Evolutionary conservation across 2,797 vertebrate genomes (phyloP).

Genomic region (Falco concolor): DNA sequence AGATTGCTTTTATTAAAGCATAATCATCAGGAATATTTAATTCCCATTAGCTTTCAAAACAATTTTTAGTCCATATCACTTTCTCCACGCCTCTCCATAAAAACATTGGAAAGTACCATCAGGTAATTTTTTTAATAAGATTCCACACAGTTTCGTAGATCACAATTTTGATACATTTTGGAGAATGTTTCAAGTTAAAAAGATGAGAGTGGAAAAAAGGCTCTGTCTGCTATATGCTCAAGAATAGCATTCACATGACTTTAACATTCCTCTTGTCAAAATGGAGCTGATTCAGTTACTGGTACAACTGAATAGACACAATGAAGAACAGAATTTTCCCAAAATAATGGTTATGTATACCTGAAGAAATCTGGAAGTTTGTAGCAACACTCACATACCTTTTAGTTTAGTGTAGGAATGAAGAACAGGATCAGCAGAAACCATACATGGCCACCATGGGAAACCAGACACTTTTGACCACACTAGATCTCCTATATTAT

Average conservation of each 20-base stretch:
- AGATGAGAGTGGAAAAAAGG: neutral
- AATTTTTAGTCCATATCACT: neutral
- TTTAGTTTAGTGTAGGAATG: slow-evolving; percentile 86
- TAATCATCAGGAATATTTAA: neutral
- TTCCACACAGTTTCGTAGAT: neutral
- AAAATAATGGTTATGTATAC: neutral
- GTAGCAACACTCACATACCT: slow-evolving; percentile 73
- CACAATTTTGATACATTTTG: neutral
- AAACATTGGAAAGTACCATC: neutral
- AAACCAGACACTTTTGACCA: slow-evolving; percentile 97
- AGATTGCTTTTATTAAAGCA: neutral
- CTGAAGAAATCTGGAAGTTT: neutral
- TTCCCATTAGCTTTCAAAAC: neutral
- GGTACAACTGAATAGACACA: neutral
- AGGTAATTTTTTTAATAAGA: neutral
- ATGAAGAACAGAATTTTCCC: neutral
- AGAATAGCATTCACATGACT: neutral
- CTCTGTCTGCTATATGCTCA: neutral
- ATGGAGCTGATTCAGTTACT: neutral
- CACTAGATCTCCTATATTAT: slow-evolving; percentile 86
- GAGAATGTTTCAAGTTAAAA: neutral
- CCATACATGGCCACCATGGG: slow-evolving; percentile 99
- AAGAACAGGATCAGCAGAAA: slow-evolving; percentile 89
- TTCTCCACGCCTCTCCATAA: neutral
- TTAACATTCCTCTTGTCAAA: neutral